A percentile compares a stretch with the other conserved stretches of the same genome.
Conservation (phyloP, 1,140 invertebrate species). For the Lethrus apterus region DNA sequence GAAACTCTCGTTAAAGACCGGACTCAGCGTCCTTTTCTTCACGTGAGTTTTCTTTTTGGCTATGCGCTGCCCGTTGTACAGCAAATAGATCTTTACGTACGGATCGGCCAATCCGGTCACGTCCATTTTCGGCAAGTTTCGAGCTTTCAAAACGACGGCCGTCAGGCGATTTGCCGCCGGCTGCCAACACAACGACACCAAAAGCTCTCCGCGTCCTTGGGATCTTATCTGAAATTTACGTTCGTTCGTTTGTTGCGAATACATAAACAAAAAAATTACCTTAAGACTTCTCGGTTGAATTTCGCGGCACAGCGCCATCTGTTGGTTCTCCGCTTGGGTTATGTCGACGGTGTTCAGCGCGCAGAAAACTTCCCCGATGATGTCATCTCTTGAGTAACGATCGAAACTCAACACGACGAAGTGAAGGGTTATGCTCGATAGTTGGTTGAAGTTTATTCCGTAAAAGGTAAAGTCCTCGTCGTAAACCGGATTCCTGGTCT, state of each 20-base stretch:
- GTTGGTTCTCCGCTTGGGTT: conserved; percentile 69
- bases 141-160: conserved; percentile 86
- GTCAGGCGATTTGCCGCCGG: conserved; percentile 81
- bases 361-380: conserved; percentile 94
- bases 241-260: background rate
- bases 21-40: conserved; percentile 94
- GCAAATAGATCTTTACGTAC: conserved; percentile 93
- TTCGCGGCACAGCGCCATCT: conserved; percentile 68
- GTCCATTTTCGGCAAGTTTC: conserved; percentile 93
- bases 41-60: conserved; percentile 99
- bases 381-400: conserved; percentile 91
- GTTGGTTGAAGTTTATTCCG: conserved; percentile 75
- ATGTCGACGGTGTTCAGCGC: conserved; percentile 72
- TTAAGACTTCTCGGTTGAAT: conserved; percentile 81
- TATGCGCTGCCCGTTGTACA: conserved; percentile 89
- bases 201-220: conserved; percentile 81
- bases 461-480: conserved; percentile 97
- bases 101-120: conserved; percentile 91
- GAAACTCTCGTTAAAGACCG: conserved; percentile 97
- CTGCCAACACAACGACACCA: conserved; percentile 92
- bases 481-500: conserved; percentile 87
- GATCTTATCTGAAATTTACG: conserved; percentile 61
- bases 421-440: conserved; percentile 81
- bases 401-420: conserved; percentile 95
- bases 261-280: conserved; percentile 43